phyloP scores from a whole-genome alignment of 2,888 invertebrate species.

The Rosalia funebris region DNA sequence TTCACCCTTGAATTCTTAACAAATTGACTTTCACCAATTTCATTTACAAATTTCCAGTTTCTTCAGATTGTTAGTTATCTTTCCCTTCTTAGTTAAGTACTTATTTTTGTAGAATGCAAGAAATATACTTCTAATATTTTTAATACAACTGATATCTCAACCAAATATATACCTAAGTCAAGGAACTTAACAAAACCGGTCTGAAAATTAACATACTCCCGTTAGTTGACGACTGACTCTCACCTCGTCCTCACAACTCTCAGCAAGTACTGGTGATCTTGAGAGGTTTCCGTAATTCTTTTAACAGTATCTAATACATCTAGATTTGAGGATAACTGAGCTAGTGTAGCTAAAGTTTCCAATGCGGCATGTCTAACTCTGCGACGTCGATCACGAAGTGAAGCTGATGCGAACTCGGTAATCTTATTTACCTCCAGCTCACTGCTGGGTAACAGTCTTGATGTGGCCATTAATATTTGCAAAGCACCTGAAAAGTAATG shows the following conservation, averaged over 20 bases:
- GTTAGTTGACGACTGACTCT: conserved; percentile 18
- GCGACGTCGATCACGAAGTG: conserved; percentile 70
- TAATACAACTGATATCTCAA: too few relatives aligned
- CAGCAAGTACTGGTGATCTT: conserved; percentile 71
- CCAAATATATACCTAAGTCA: too few relatives aligned
- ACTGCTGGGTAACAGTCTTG: conserved; percentile 82
- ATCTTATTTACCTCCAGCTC: conserved; percentile 71
- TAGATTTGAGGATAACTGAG: conserved; percentile 74
- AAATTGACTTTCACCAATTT: too few relatives aligned
- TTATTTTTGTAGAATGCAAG: too few relatives aligned
- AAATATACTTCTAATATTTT: too few relatives aligned
- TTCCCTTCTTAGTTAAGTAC: too few relatives aligned
- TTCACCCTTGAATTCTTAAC: too few relatives aligned
- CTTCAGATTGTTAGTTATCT: too few relatives aligned
- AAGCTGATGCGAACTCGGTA: conserved; percentile 56
- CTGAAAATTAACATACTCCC: too few relatives aligned
- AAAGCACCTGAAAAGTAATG: conserved; percentile 48
- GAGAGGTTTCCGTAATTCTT: conserved; percentile 57
- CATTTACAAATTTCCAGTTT: too few relatives aligned
- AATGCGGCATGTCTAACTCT: conserved; percentile 81
- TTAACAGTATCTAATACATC: conserved; percentile 74
- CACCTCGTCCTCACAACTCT: conserved; percentile 77
- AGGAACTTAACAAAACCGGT: too few relatives aligned
- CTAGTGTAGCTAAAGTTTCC: conserved; percentile 81
- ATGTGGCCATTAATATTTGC: conserved; percentile 72